Base-by-base conservation (phyloP, 2,797 vertebrate genomes). In the Chelmon rostratus region DNA sequence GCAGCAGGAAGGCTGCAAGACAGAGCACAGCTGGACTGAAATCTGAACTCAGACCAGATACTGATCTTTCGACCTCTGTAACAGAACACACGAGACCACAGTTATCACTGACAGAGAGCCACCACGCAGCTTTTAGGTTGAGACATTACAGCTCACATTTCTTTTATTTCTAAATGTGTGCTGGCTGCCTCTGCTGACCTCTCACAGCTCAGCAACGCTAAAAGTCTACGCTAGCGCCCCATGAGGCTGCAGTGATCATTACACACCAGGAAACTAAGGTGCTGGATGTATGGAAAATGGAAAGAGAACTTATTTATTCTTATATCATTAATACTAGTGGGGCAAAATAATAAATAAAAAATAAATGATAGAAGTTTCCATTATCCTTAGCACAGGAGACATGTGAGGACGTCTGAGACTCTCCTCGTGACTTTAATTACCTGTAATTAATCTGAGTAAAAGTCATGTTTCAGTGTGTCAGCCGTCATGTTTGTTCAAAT, bases 1-100 rank as follows among this genome's bases (percentile, higher is more conserved):
- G 93, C 82, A 97, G 95, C 86, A 98, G 86, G 93, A 98, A 97
- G 71, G 96, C 98, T 98, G 62, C 2, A 9, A 57, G 50, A 73
- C 11, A 72, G 2, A 65, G 33, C 1, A 18, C 18, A 40, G 6
- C 9, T 8, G 2, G 19, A 57, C 3, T 1, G 13, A 1, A 28
- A 13, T 8, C 3, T 2, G 8, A n/a, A 6, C 5, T 19, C 15
- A 46, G 1, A 31, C 3, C 5, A 54, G 5, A 25, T 5, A 52
- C 5, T 3, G 50, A 56, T 23, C 33, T 18, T 7, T 13, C 37
- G 31, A 52, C 23, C 31, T 25, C 1, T 28, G 19, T 12, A 8
- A 40, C n/a, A 64, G 35, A 6, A 57, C 52, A 31, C 64, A 52
- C 19, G 6, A 12, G 3, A 50, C 9, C 40, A 42, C 40, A 6